Evolutionary conservation across 2,888 invertebrate genomes (phyloP), one percentile per base, ranked within the genome.

Genomic region (Ommatoiulus sabulosus): DNA sequence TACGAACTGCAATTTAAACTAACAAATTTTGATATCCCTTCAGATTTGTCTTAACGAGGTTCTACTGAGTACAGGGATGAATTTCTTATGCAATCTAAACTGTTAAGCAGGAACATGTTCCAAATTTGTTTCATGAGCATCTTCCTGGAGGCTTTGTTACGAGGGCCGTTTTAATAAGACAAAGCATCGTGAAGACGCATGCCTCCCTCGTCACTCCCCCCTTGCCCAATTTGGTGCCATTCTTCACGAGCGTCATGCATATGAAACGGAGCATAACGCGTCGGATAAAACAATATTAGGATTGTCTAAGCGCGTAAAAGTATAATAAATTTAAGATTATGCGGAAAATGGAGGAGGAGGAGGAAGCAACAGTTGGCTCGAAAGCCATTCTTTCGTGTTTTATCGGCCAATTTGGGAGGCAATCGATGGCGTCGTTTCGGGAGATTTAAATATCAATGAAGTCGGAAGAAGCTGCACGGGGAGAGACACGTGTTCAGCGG

Each of bases 371-470:
- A 72, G 72, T 72, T 72, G 72, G 72, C n/a, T 24, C n/a, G 24
- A 72, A 72, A 72, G 72, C 72, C 72, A 72, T 72, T 72, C 72
- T 72, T 10, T 72, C 72, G 72, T 72, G 72, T 72, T 72, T 72
- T 72, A 72, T 72, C 72, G 72, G 72, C 72, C 72, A 72, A 72
- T 72, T 72, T 72, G 10, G 72, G 20, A 72, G 72, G 72, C 72
- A 72, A 72, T 72, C 72, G 72, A 72, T 72, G 24, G 72, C 72
- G 24, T 72, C 72, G 24, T 24, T 72, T 72, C 10, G 24, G 72
- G 8, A 72, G 72, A 72, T 72, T 72, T 72, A 72, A 72, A 72
- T 72, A 72, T 72, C 72, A 72, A 72, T 72, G 72, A 72, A 72
- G 72, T 24, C 24, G 6, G 5, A 63, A 63, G 63, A 63, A 63